These are phyloP conservation scores for Eumaeus atala DNA, from an alignment of 1,140 invertebrate species.

Conservation along the genomic window DNA sequence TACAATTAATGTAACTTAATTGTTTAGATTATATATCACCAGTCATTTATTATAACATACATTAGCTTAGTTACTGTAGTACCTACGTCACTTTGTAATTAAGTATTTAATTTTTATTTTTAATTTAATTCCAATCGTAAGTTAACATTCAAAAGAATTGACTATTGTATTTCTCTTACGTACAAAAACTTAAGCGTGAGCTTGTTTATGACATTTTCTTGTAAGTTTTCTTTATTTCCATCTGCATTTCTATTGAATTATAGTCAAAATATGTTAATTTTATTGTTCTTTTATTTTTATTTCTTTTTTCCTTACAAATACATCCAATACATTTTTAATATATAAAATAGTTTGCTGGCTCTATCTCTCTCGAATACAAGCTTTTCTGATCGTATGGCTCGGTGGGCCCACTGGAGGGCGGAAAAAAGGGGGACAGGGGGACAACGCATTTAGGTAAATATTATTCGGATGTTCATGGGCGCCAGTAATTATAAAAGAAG, in stretches of 20 bases:
- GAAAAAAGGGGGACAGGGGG: too few species aligned
- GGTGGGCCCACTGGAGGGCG: too few species aligned
- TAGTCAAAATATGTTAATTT: constrained; percentile 71
- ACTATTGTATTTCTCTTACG: constrained; percentile 58
- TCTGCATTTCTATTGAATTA: constrained; percentile 74
- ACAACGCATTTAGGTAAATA: too few species aligned
- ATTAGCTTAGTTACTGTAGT: constrained; percentile 65
- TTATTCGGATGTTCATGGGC: too few species aligned
- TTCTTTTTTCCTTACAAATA: constrained; percentile 26
- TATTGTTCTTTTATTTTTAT: constrained; percentile 56
- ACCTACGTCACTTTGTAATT: constrained; percentile 64
- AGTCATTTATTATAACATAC: constrained; percentile 70
- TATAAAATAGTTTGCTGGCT: too few species aligned
- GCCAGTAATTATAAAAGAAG: too few species aligned
- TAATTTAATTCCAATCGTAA: constrained; percentile 67
- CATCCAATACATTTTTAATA: neutral
- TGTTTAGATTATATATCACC: constrained; percentile 57
- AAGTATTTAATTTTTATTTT: constrained; percentile 71
- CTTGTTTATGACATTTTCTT: constrained; percentile 71
- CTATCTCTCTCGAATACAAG: too few species aligned
- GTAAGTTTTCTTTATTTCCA: constrained; percentile 70
- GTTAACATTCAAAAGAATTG: constrained; percentile 63
- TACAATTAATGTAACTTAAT: constrained; percentile 62
- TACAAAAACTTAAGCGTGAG: constrained; percentile 63
- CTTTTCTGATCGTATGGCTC: too few species aligned